A percentile compares a stretch with the other conserved stretches of the same genome.
These are phyloP conservation scores for Chrysogorgia sp. DNA, from an alignment of 92 coral and sea anemone genomes.

Conservation along the genomic window DNA sequence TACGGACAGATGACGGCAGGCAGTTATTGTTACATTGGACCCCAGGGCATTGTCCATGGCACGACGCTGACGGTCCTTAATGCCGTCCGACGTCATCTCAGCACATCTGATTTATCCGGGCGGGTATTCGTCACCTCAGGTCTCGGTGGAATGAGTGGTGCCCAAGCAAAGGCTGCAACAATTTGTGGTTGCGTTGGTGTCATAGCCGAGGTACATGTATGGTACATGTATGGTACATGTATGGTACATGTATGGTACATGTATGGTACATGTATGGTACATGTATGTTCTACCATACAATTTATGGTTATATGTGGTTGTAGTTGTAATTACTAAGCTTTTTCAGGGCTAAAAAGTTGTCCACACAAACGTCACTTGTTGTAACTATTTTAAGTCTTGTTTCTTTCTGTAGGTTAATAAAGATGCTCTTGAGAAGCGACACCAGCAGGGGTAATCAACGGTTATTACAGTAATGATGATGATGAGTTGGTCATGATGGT, in stretches of 20 bases:
- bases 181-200: constrained; percentile 90
- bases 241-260: no score
- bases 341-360: no score
- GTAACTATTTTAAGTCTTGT: neutral
- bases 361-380: neutral
- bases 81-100: constrained; percentile 1
- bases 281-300: no score
- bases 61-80: constrained; percentile 70
- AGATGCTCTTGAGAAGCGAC: constrained; percentile 81
- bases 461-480: neutral
- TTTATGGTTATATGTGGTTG: neutral
- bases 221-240: no score
- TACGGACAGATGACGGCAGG: constrained; percentile 99
- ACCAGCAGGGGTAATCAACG: constrained; percentile 80
- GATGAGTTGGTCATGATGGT: neutral
- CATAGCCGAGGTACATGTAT: constrained; percentile 86
- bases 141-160: constrained; percentile 99
- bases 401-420: constrained; percentile 63
- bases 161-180: constrained; percentile 96
- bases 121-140: constrained; percentile 92
- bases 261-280: no score
- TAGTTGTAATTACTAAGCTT: no score
- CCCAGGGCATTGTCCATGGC: constrained; percentile 98
- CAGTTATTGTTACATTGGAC: constrained; percentile 96
- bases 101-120: constrained; percentile 1